phyloP scores from a whole-genome alignment of 2,113 vertebrate species.

The Pteronura brasiliensis region DNA sequence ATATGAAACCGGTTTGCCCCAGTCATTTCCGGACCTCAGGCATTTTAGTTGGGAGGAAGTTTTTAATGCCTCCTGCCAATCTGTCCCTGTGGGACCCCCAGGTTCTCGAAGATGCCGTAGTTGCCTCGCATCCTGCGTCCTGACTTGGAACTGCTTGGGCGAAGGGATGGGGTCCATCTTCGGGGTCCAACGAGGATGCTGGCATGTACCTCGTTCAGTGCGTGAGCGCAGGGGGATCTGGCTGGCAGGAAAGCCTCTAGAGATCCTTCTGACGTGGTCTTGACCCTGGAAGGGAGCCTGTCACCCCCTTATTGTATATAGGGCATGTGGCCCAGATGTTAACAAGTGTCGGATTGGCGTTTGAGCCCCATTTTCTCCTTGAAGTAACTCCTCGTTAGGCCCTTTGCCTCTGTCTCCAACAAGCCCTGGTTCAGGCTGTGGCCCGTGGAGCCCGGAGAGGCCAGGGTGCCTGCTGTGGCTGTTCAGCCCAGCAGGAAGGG shows the following conservation, averaged over 20 bases:
- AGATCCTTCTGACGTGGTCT: fast-evolving
- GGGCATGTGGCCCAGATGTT: background rate
- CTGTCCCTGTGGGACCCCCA: fast-evolving
- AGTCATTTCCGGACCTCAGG: background rate
- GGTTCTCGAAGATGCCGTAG: background rate
- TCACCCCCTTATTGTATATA: background rate
- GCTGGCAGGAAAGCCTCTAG: background rate
- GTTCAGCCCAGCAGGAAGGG: background rate
- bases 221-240: background rate
- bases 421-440: background rate
- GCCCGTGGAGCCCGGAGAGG: background rate
- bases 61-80: background rate
- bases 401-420: background rate
- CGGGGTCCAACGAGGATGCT: background rate
- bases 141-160: background rate
- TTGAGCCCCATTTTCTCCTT: background rate
- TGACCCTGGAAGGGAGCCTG: background rate
- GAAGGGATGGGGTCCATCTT: background rate
- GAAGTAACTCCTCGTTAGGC: background rate
- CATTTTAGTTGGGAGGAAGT: background rate
- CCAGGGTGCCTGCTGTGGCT: background rate
- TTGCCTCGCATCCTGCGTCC: background rate
- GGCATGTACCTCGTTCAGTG: background rate
- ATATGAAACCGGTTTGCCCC: background rate
- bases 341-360: background rate